A percentile compares a stretch with the other conserved stretches of the same genome.
Conservation (phyloP, 2,888 invertebrate species). For the Drosophila nigricruria region DNA sequence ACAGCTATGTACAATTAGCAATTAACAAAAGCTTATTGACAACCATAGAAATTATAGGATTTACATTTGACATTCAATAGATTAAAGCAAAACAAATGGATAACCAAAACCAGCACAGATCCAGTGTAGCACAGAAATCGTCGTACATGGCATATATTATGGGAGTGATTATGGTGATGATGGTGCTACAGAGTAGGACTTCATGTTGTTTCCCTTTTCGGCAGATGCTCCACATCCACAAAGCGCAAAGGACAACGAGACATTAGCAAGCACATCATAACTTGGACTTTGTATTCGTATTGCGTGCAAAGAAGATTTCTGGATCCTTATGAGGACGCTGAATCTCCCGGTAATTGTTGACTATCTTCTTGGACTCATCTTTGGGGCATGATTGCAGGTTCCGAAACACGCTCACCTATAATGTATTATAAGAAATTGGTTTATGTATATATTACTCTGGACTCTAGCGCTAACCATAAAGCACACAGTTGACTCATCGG, state of each 20-base stretch:
- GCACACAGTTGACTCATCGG: neutral
- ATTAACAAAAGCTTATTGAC: constrained; percentile 63
- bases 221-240: constrained; percentile 28
- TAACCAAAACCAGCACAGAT: constrained; percentile 36
- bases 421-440: neutral
- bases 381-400: constrained; percentile 85
- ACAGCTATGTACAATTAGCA: constrained; percentile 50
- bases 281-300: constrained; percentile 85
- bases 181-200: constrained; percentile 29
- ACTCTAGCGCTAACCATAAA: neutral
- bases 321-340: constrained; percentile 84
- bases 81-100: constrained; percentile 27
- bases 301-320: constrained; percentile 84
- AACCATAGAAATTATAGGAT: constrained; percentile 64
- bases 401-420: constrained; percentile 84
- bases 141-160: neutral
- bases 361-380: constrained; percentile 85
- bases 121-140: constrained; percentile 17
- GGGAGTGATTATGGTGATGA: constrained; percentile 15
- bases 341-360: constrained; percentile 85
- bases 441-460: neutral
- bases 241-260: constrained; percentile 11
- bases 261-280: constrained; percentile 78
- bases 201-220: constrained; percentile 13
- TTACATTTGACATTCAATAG: constrained; percentile 40